Conservation (phyloP, 2,113 vertebrate genomes). For the Hippocampus comes region DNA sequence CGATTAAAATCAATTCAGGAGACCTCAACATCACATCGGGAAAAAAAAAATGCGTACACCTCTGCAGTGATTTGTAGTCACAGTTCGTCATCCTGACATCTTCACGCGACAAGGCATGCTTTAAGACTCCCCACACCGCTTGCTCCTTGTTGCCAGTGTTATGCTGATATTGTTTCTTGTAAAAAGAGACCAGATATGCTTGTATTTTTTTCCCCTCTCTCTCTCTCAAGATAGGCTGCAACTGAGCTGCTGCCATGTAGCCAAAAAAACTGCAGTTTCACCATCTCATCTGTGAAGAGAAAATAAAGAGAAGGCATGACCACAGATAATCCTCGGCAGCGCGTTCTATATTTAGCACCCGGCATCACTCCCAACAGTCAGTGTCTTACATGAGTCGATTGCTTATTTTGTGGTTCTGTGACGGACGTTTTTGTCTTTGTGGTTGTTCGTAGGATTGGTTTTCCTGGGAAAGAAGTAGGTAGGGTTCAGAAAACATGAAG, state of each 20-base stretch:
- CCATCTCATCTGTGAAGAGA: slow-evolving; percentile 66
- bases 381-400: slow-evolving; percentile 61
- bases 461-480: slow-evolving; percentile 76
- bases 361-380: slow-evolving; percentile 34
- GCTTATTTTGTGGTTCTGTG: slow-evolving; percentile 96
- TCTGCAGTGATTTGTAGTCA: slow-evolving; percentile 77
- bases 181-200: slow-evolving; percentile 72
- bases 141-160: slow-evolving; percentile 82
- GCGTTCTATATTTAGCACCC: slow-evolving; percentile 46
- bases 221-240: slow-evolving; percentile 52
- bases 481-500: slow-evolving; percentile 22
- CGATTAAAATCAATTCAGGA: slow-evolving; percentile 70
- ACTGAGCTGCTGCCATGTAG: slow-evolving; percentile 62
- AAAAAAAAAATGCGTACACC: slow-evolving; percentile 83
- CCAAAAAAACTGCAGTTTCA: slow-evolving; percentile 67
- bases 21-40: slow-evolving; percentile 93
- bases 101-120: slow-evolving; percentile 96
- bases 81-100: slow-evolving; percentile 80
- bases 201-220: slow-evolving; percentile 32
- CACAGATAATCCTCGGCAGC: slow-evolving; percentile 45
- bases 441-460: slow-evolving; percentile 99
- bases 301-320: slow-evolving; percentile 52
- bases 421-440: slow-evolving; percentile 99
- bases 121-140: slow-evolving; percentile 83
- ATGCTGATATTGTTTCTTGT: slow-evolving; percentile 72